Base-by-base conservation (phyloP, 2,797 vertebrate genomes). In the Cirrhinus molitorella region DNA sequence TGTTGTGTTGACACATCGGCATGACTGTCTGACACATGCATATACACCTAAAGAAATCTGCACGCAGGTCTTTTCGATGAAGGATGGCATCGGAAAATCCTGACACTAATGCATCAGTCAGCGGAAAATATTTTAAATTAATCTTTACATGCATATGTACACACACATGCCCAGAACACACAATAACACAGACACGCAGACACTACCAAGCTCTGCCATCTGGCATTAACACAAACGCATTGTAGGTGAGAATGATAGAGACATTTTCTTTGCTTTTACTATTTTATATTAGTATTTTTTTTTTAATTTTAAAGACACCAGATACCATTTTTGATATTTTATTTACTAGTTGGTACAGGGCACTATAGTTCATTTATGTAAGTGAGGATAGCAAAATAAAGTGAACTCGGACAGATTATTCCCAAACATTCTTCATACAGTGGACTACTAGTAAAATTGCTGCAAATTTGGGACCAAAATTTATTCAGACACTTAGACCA, bases 1-100 rank as follows among this genome's bases (percentile, higher is more conserved):
- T 91, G 91, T 94, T 94, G 91, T 95, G 94, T 94, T 95, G 94
- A 94, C 93, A 94, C 92, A 91, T 92, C 88, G 87, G 77, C 85
- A 51, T 59, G 51, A 86, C 89, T 89, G 90, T 91, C 90, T 80
- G 88, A 78, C 66, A 82, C 65, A 66, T 0, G 40, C 77, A 77
- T n/a, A 53, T 31, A 85, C 28, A 45, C 79, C 61, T 47, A 63
- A 45, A 78, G 16, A 66, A 73, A 65, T 37, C 40, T 55, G 67
- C 63, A 61, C 9, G 67, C 53, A 55, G 40, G 67, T 87, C 88
- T 90, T 74, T 85, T 91, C 87, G 82, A 87, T 92, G 91, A 94
- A 88, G 92, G 93, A 95, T 94, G 92, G 90, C 88, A 86, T 70
- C 34, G 72, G 89, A 87, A 88, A 91, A 91, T 93, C 89, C 88